A percentile compares a stretch with the other conserved stretches of the same genome.
These are phyloP conservation scores for Pediacus dermestoides DNA, from an alignment of 2,888 invertebrate species.

Conservation along the genomic window DNA sequence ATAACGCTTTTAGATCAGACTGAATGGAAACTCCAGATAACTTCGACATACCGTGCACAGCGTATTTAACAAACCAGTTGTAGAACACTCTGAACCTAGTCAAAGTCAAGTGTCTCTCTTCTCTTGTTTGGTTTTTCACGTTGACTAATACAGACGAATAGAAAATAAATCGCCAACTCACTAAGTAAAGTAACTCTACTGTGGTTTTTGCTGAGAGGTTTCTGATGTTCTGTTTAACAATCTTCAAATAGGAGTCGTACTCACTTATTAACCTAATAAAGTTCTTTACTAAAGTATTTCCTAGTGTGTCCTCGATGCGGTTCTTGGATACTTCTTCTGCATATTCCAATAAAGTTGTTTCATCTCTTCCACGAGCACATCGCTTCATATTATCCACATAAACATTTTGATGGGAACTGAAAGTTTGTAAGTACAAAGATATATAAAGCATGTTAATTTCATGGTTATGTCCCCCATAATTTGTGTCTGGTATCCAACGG, in stretches of 20 bases:
- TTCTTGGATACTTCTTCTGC: constrained; percentile 44
- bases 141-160: constrained; percentile 45
- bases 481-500: too few relatives aligned
- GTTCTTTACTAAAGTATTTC: constrained; percentile 55
- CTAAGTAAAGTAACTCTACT: constrained; percentile 50
- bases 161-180: constrained; percentile 54
- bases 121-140: constrained; percentile 25
- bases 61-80: constrained; percentile 69
- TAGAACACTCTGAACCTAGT: constrained; percentile 66
- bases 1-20: too few relatives aligned
- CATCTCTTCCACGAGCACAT: too few relatives aligned
- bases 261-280: constrained; percentile 52
- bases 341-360: constrained; percentile 52
- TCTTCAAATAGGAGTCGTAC: constrained; percentile 51
- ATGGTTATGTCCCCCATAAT: too few relatives aligned
- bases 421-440: too few relatives aligned
- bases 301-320: constrained; percentile 50
- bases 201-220: constrained; percentile 46
- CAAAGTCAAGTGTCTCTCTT: constrained; percentile 51
- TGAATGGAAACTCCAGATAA: too few relatives aligned
- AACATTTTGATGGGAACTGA: too few relatives aligned
- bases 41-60: constrained; percentile 45
- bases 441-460: too few relatives aligned
- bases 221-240: constrained; percentile 34
- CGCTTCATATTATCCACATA: too few relatives aligned